Percentiles rank a stretch among this genome's conserved stretches.
Conservation (phyloP, 2,888 invertebrate species). For the Pristionchus maxplancki region DNA sequence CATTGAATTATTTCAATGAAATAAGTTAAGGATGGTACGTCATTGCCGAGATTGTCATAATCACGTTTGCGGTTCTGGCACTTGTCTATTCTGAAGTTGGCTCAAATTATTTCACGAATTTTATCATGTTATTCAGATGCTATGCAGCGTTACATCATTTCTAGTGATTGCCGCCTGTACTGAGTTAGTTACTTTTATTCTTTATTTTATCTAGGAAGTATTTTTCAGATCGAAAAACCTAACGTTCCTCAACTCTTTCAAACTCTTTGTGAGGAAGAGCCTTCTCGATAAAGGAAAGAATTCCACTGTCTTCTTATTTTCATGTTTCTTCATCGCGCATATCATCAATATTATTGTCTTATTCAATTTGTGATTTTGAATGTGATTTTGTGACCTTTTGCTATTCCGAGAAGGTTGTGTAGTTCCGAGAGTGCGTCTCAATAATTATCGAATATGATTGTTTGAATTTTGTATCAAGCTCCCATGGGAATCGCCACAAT, state of each 20-base stretch:
- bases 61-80: neutral
- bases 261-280: neutral
- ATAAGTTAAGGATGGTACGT: conserved; percentile 28
- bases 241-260: neutral
- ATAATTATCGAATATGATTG: too few relatives aligned
- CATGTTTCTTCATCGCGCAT: neutral
- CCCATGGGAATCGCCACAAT: neutral
- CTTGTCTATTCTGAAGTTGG: neutral
- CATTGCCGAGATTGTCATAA: conserved; percentile 32
- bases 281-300: neutral
- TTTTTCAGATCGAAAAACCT: neutral
- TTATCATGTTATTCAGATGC: neutral
- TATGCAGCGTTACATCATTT: neutral
- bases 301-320: neutral
- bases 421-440: too few relatives aligned
- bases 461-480: too few relatives aligned
- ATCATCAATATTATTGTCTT: neutral
- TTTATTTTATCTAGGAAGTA: neutral
- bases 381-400: too few relatives aligned
- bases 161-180: neutral
- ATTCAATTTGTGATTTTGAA: neutral
- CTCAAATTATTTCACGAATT: neutral
- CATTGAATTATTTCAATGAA: neutral
- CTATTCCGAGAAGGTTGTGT: too few relatives aligned
- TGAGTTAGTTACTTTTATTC: neutral